Evolutionary conservation across 53 echinoderm and acorn worm species (phyloP), one percentile per base, ranked within the genome.

Genomic region (Arbacia lixula): DNA sequence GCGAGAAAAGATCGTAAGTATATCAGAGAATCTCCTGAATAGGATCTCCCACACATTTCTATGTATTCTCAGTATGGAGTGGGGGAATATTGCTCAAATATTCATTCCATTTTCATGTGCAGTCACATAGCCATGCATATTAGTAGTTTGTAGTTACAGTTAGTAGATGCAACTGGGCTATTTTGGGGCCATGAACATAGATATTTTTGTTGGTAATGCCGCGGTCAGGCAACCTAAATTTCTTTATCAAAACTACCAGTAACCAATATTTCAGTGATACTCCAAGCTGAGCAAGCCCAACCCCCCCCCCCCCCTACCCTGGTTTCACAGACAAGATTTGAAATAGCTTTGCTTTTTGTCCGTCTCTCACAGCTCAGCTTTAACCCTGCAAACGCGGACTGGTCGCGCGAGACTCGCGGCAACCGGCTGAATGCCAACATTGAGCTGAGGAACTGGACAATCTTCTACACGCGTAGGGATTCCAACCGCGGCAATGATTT

Each of bases 371-470:
- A 77, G 77, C 40, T 57, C 77, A 25, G 20, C 28, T 96, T 91
- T 88, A 67, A 83, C 6, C 89, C 85, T 14, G 25, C 50, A 2
- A 79, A 83, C 5, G 93, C 96, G 0, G 93, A 96, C 24, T 96
- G 96, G 96, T 62, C 85, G 16, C 58, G 91, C 17, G 91, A 91
- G 3, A 51, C 89, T 3, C 67, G 96, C 2, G 88, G 90, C 24
- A 76, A 75, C 27, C 25, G 20, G 5, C 83, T 96, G 5, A 49
- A 19, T 0, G 65, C 60, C 14, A 2, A 72, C 0, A 87, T 94
- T 1, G 1, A 33, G 6, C 85, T 96, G 10, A 6, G 36, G 0
- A 37, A 87, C 53, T 96, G 96, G 96, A 43, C 83, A 6, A 24
- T 96, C 67, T 36, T 96, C 60, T 89, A 22, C 85, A 86, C 90